phyloP scores from a whole-genome alignment of 2,113 vertebrate genomes.

The Eulemur macaco region DNA sequence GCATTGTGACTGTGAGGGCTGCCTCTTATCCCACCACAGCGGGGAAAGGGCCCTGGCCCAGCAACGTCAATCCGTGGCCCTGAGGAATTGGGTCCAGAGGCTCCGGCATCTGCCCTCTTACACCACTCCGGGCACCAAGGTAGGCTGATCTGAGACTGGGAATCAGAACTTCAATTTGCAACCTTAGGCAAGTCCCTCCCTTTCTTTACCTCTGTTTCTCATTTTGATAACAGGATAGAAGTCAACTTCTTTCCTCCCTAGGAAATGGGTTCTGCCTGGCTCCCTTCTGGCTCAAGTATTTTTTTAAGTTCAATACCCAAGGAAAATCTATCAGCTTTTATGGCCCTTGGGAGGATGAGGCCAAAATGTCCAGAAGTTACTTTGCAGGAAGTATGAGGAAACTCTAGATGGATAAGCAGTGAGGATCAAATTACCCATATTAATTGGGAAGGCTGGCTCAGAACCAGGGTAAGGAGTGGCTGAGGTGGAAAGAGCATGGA shows the following conservation, averaged over 20 bases:
- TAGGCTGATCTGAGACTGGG: background rate
- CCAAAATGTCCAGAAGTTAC: background rate
- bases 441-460: background rate
- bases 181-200: background rate
- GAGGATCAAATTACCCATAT: background rate
- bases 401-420: background rate
- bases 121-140: background rate
- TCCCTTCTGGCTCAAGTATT: background rate
- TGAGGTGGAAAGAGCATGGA: no score
- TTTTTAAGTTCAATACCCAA: background rate
- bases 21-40: background rate
- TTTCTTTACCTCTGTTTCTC: conserved; percentile 31
- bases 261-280: background rate
- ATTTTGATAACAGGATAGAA: background rate
- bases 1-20: conserved; percentile 77
- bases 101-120: background rate
- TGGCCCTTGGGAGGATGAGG: background rate
- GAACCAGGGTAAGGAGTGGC: background rate
- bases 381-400: background rate
- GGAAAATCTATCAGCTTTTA: conserved; percentile 25
- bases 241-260: background rate
- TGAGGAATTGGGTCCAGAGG: background rate
- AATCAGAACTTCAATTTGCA: background rate
- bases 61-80: background rate
- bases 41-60: background rate